Evolutionary conservation across 92 coral and sea anemone species (phyloP).

Genomic region (Heteractis magnifica): DNA sequence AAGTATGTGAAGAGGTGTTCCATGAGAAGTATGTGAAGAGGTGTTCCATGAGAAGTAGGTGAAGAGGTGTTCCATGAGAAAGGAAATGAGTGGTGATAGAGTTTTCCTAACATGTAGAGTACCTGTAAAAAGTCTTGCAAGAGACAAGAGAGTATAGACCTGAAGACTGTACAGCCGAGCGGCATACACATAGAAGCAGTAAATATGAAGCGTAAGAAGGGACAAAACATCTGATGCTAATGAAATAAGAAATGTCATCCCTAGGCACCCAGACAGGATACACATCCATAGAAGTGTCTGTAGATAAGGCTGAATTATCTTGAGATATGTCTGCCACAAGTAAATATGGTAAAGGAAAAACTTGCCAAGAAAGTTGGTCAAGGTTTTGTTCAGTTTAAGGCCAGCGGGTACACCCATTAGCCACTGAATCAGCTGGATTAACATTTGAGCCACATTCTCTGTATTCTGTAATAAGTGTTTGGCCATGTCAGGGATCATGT

Average conservation of each 20-base stretch:
- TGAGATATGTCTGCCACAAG: slow-evolving; percentile 88
- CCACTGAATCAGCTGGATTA: slow-evolving; percentile 75
- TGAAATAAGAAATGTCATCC: slow-evolving; percentile 78
- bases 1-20: background rate
- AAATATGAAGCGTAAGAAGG: slow-evolving; percentile 79
- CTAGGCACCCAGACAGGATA: slow-evolving; percentile 80
- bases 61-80: background rate
- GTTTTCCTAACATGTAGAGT: background rate
- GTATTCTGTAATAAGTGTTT: slow-evolving; percentile 58
- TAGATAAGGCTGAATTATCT: slow-evolving; percentile 70
- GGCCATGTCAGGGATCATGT: slow-evolving; percentile 40
- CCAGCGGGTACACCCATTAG: slow-evolving; percentile 94
- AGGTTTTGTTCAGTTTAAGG: slow-evolving; percentile 78
- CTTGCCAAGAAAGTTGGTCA: slow-evolving; percentile 79
- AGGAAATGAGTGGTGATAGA: background rate
- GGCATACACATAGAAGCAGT: slow-evolving; percentile 98
- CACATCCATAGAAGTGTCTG: slow-evolving; percentile 68
- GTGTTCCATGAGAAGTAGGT: background rate
- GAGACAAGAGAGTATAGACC: slow-evolving; percentile 65
- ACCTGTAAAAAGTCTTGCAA: slow-evolving; percentile 95
- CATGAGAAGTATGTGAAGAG: background rate
- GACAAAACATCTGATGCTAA: slow-evolving; percentile 84
- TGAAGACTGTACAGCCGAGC: slow-evolving; percentile 88
- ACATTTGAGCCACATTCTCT: slow-evolving; percentile 64
- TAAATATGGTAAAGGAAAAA: slow-evolving; percentile 85